These are phyloP conservation scores for Erebia palarica DNA, from an alignment of 2,888 invertebrate species.

Conservation along the genomic window DNA sequence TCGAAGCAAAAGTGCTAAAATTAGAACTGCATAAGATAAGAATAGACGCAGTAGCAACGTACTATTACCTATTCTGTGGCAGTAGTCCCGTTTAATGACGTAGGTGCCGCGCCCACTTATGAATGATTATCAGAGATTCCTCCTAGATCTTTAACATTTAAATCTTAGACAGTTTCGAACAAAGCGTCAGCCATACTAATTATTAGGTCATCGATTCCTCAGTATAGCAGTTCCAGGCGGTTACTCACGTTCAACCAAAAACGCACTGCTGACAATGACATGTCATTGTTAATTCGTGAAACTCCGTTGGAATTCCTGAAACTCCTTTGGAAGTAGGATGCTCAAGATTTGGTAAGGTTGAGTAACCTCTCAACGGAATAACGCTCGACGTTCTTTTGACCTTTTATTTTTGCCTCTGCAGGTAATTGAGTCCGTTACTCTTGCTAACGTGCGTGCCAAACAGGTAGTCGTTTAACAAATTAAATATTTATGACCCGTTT, in stretches of 20 bases:
- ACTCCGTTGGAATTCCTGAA: not conserved
- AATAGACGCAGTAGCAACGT: not conserved
- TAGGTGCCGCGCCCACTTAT: not conserved
- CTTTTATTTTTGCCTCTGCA: not conserved
- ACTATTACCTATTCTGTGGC: too few species aligned
- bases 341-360: not conserved
- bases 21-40: conserved; percentile 10
- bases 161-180: not conserved
- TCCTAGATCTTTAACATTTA: not conserved
- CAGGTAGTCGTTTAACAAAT: conserved; percentile 5
- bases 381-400: not conserved
- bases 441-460: not conserved
- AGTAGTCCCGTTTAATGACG: conserved; percentile 8
- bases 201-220: not conserved
- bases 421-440: not conserved
- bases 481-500: conserved; percentile 8
- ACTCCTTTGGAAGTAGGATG: not conserved
- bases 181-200: not conserved
- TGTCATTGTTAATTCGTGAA: too few species aligned
- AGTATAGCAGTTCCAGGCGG: not conserved
- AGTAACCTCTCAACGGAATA: not conserved
- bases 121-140: not conserved
- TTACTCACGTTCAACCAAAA: too few species aligned
- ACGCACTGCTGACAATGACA: too few species aligned
- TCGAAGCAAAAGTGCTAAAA: not conserved